Evolutionary conservation across 2,888 invertebrate species (phyloP), one percentile per base, ranked within the genome.

Genomic region (Amphipyra berbera): DNA sequence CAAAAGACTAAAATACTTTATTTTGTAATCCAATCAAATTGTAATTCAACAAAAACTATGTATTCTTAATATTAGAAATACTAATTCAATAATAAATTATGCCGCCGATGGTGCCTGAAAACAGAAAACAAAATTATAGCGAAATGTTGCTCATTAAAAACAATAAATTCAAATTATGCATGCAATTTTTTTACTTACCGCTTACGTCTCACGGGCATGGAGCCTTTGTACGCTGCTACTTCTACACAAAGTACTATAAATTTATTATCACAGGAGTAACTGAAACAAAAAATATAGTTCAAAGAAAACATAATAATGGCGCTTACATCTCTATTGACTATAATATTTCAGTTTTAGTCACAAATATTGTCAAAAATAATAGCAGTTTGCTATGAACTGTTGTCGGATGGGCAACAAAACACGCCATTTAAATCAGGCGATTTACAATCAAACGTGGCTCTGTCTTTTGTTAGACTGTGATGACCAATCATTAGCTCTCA

Each of bases 231-330:
- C 6, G 73, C 49, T 60, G 41, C 45, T 9, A 82, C 72, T 76
- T 92, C 91, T 15, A 92, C 87, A 78, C 94, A 94, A 35, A 94
- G 80, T 7, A 94, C 88, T 76, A 94, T 90, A 49, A 93, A 82
- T 64, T 88, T 86, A 57, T 77, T 87, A 81, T 90, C 82, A 86
- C 94, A 94, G 58, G 86, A 68, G 62, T 86, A 82, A 57, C 94
- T 94, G 84, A 63, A 87, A 88, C 38, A 76, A 49, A 75, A 41
- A 49, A 14, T 10, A 4, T 44, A 66, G 8, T 37, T 37, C 6
- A 7, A 10, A 10, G 1, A 9, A 10, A 7, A 3, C 12, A 30
- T 4, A 30, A 30, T 30, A 21, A 21, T 21, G 21, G 3, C 21
- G 1, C 21, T 21, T 2, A 21, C 21, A 21, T 21, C 21, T 21